Evolutionary conservation across 2,113 vertebrate genomes (phyloP).

Genomic region (Otocyon megalotis): DNA sequence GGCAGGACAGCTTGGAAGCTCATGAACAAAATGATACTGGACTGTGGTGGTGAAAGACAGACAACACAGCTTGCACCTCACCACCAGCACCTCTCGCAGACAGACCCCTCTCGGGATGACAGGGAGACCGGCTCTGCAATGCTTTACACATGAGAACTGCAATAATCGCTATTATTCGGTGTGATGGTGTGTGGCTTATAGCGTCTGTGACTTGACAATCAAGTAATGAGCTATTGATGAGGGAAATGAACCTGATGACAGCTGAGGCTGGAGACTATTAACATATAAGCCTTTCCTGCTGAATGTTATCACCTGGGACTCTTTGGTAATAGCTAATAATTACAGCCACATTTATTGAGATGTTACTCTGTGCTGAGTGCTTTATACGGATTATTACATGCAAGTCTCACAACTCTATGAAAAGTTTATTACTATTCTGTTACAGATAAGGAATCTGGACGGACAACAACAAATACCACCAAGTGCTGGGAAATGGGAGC

Average conservation of each 20-base stretch:
- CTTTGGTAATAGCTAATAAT: constrained; percentile 55
- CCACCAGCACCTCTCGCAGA: neutral
- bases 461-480: neutral
- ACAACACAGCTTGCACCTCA: neutral
- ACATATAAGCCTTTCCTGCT: constrained; percentile 33
- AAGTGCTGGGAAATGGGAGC: neutral
- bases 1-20: neutral
- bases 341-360: constrained; percentile 72
- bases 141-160: constrained; percentile 37
- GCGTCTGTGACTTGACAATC: constrained; percentile 75
- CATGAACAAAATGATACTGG: neutral
- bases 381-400: neutral
- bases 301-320: constrained; percentile 47
- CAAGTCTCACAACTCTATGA: neutral
- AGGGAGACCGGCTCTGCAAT: neutral
- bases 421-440: neutral
- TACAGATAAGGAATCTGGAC: neutral
- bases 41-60: neutral
- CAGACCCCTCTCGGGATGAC: neutral
- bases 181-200: constrained; percentile 64
- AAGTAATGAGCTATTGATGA: constrained; percentile 79
- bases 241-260: constrained; percentile 75
- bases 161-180: constrained; percentile 62
- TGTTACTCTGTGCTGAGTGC: constrained; percentile 52
- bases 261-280: constrained; percentile 58